phyloP scores from a whole-genome alignment of 2,113 vertebrate genomes.

The Electrona antarctica region DNA sequence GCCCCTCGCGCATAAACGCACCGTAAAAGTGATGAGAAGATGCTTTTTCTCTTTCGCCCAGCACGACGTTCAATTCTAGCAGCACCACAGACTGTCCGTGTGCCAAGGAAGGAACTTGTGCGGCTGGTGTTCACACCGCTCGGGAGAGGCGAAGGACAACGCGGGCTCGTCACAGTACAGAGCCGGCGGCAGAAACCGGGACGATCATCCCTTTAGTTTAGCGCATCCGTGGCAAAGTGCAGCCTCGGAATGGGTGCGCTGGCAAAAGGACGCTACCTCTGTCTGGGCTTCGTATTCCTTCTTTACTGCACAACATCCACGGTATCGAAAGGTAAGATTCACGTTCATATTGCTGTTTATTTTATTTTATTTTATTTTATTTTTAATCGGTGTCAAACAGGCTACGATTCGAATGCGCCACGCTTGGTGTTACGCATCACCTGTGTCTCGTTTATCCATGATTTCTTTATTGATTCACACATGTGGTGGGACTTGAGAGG shows the following conservation, averaged over 20 bases:
- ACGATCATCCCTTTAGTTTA: constrained; percentile 15
- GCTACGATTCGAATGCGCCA: too few relatives aligned
- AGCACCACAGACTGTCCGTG: not conserved
- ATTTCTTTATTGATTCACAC: not conserved
- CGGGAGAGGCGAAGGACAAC: constrained; percentile 20
- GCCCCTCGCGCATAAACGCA: constrained; percentile 33
- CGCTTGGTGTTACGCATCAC: too few relatives aligned
- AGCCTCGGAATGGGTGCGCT: constrained; percentile 64
- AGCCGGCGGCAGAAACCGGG: constrained; percentile 30
- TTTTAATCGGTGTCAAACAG: not conserved
- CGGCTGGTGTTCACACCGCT: not conserved
- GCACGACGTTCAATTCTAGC: constrained; percentile 27
- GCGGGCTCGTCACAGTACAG: not conserved
- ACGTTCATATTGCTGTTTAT: not conserved
- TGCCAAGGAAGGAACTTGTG: constrained; percentile 27
- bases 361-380: too few relatives aligned
- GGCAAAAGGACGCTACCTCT: constrained; percentile 62
- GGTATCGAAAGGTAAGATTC: constrained; percentile 74
- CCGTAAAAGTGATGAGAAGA: constrained; percentile 63
- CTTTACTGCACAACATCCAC: constrained; percentile 50
- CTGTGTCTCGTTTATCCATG: not conserved
- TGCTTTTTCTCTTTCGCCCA: constrained; percentile 45
- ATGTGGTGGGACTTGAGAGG: not conserved
- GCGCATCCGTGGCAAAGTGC: constrained; percentile 39
- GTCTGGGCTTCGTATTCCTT: constrained; percentile 65